A percentile compares a stretch with the other conserved stretches of the same genome.
Evolutionary conservation across 1,140 invertebrate genomes (phyloP).

Genomic region (Chlorops oryzae): DNA sequence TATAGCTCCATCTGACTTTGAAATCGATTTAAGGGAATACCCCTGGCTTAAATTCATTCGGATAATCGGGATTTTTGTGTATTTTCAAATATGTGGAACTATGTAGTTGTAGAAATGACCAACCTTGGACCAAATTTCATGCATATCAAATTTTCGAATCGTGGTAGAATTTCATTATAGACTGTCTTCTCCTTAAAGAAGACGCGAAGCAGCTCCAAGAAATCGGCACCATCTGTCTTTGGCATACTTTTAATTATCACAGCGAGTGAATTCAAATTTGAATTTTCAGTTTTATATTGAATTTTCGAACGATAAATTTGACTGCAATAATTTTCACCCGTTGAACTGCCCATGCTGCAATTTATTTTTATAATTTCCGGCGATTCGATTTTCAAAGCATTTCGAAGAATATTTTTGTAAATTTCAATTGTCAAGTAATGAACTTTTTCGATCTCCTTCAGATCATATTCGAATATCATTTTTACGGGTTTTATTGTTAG

Average conservation of each 20-base stretch:
- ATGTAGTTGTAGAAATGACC: no score
- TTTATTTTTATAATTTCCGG: slow-evolving; percentile 17
- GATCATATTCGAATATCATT: slow-evolving; percentile 28
- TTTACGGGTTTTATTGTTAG: no score
- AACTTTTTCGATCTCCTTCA: slow-evolving; percentile 23
- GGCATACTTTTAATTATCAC: slow-evolving; percentile 38
- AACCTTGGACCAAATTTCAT: slow-evolving; percentile 34
- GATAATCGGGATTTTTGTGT: no score
- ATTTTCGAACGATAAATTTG: slow-evolving; percentile 28
- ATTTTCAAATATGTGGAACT: no score
- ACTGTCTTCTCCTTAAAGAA: slow-evolving; percentile 36
- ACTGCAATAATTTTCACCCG: slow-evolving; percentile 41
- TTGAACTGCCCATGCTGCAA: slow-evolving; percentile 30
- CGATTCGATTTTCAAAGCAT: slow-evolving; percentile 22
- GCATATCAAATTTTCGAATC: slow-evolving; percentile 27
- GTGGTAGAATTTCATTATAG: slow-evolving; percentile 33
- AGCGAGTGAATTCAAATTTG: slow-evolving; percentile 11
- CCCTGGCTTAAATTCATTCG: no score
- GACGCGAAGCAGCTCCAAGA: slow-evolving; percentile 31
- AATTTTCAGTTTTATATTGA: slow-evolving; percentile 12
- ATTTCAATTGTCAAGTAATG: slow-evolving; percentile 29
- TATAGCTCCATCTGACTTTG: no score
- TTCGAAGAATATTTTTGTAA: slow-evolving; percentile 36
- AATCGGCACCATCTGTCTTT: slow-evolving; percentile 22
- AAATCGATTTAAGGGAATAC: no score